Evolutionary conservation across 1,140 invertebrate species (phyloP).

Genomic region (Thaumatotibia leucotreta): DNA sequence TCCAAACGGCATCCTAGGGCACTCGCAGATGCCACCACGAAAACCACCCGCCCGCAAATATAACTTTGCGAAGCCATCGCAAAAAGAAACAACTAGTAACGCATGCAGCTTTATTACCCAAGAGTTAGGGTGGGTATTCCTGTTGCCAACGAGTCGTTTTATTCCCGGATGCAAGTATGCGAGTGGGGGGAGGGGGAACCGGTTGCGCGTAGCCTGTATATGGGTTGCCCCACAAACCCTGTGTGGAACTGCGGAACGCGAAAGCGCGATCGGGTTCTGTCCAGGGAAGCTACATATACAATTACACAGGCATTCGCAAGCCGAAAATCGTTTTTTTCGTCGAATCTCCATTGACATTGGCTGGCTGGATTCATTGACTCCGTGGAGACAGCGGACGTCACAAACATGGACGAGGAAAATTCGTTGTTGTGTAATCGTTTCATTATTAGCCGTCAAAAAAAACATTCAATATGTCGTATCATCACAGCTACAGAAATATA

Average conservation of each 20-base stretch:
- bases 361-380: background rate
- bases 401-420: no score
- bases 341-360: background rate
- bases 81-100: background rate
- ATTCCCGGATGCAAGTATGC: conserved; percentile 3
- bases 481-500: no score
- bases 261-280: background rate
- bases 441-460: no score
- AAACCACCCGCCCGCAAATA: background rate
- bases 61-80: background rate
- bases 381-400: background rate
- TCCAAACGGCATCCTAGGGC: background rate
- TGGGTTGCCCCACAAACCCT: conserved; percentile 12
- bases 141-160: background rate
- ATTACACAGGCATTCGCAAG: background rate
- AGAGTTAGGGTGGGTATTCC: background rate
- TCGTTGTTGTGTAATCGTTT: no score
- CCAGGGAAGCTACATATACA: background rate
- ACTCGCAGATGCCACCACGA: background rate
- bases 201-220: conserved; percentile 5
- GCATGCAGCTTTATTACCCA: background rate
- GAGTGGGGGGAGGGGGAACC: background rate
- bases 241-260: background rate
- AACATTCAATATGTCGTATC: no score
- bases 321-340: background rate